A percentile compares a stretch with the other conserved stretches of the same genome.
phyloP scores from a whole-genome alignment of 2,113 vertebrate species.

The Mirounga angustirostris region DNA sequence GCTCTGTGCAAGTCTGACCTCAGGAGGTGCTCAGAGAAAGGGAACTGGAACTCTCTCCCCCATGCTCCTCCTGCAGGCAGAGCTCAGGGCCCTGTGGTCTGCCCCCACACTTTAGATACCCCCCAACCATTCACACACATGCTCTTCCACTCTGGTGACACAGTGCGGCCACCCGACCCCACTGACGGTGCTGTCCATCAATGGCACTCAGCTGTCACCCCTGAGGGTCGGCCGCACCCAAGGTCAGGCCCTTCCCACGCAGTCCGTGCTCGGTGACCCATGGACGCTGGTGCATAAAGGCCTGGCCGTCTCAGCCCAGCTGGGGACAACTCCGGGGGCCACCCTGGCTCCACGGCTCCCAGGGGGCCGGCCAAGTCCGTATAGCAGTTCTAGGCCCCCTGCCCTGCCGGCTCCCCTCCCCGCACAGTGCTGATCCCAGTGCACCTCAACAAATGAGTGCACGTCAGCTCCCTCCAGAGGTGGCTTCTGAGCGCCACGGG shows the following conservation, averaged over 20 bases:
- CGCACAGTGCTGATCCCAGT: not conserved
- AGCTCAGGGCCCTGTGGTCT: not conserved
- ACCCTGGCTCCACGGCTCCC: not conserved
- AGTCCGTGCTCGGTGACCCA: not conserved
- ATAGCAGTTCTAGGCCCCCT: not conserved
- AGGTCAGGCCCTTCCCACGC: not conserved
- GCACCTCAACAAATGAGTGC: not conserved
- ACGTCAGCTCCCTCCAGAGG: not conserved
- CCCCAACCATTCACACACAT: not conserved
- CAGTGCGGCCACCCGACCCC: too few species aligned
- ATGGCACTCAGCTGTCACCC: not conserved
- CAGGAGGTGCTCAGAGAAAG: not conserved
- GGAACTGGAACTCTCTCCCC: not conserved
- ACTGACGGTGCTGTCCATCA: not conserved
- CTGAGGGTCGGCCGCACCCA: not conserved
- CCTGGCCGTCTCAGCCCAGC: not conserved
- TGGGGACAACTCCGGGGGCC: not conserved
- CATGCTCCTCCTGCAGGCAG: not conserved
- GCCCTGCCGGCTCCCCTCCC: not conserved
- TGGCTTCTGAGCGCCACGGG: not conserved
- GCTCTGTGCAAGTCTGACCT: fast-evolving
- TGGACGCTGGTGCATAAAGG: not conserved
- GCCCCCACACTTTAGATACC: not conserved
- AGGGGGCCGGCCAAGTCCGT: not conserved
- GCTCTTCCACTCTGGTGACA: not conserved